Conservation (phyloP, 1,140 invertebrate species). For the Leptinotarsa lineolata region DNA sequence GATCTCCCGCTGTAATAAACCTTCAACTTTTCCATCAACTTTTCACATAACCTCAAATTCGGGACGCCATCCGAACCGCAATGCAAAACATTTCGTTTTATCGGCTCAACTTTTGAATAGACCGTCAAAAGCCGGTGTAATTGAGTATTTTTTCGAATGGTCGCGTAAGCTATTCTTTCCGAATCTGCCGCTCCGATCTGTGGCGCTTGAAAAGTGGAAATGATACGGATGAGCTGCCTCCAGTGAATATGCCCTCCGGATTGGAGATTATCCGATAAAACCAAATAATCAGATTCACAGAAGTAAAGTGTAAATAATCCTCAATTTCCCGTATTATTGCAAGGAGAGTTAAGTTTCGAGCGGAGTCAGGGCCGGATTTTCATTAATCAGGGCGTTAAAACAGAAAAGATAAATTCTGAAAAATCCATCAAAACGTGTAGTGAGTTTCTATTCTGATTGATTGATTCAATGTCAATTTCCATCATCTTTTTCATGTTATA, state of each 20-base stretch:
- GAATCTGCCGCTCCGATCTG: slow-evolving; percentile 13
- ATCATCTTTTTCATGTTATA: too few relatives aligned
- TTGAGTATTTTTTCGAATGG: slow-evolving; percentile 19
- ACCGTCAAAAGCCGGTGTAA: slow-evolving; percentile 17
- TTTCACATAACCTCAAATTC: background rate
- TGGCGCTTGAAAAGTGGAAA: slow-evolving; percentile 2
- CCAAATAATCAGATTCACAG: slow-evolving; percentile 7
- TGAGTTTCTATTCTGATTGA: too few relatives aligned
- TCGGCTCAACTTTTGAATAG: slow-evolving; percentile 13
- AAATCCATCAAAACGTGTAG: too few relatives aligned
- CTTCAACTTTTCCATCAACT: background rate
- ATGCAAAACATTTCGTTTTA: slow-evolving; percentile 4
- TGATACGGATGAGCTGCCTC: slow-evolving; percentile 12
- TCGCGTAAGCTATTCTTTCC: slow-evolving; percentile 12
- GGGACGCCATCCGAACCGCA: background rate
- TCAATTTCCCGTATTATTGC: background rate
- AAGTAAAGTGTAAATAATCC: slow-evolving; percentile 1
- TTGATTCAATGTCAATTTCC: too few relatives aligned
- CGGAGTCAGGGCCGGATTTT: too few relatives aligned
- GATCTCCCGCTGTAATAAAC: too few relatives aligned
- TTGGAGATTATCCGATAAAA: slow-evolving; percentile 12
- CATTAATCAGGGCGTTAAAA: too few relatives aligned
- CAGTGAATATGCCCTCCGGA: background rate
- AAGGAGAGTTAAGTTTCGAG: background rate
- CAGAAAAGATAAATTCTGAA: too few relatives aligned